Evolutionary conservation across 2,888 invertebrate species (phyloP), one percentile per base, ranked within the genome.

Genomic region (Andrena chrysosceles): DNA sequence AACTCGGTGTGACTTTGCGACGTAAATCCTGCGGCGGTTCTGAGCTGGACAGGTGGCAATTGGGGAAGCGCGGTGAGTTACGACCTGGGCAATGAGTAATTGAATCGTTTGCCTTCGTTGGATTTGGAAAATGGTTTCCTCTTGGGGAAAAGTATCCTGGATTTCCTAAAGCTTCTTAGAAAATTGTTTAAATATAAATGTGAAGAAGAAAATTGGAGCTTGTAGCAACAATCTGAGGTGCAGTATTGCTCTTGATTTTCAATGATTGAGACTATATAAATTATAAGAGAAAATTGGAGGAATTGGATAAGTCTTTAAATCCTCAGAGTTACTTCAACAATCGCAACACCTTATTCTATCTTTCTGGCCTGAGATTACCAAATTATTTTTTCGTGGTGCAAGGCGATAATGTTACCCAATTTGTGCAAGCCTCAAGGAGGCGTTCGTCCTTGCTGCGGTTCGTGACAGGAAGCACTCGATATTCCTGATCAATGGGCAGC

Each of bases 391-490:
- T 3, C 35, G 1, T 1, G 66, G 1, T 13, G n/a, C 7, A 6
- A 26, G 20, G 8, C 35, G 10, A 16, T 16, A 16, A 16, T 63
- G 13, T n/a, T 8, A 7, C 7, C 10, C 2, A 42, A 26, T 72
- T 70, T 10, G 54, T 33, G 35, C 20, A 63, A 63, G 56, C 5
- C 4, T 16, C 33, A 16, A 1, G 0, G 20, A 8, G 52, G 4
- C 13, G 7, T 20, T 13, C 3, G 35, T 63, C 23, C 62, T 67
- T 31, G 66, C 23, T 42, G 35, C 52, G 73, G 23, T 60, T 76
- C 68, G 52, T 75, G 59, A 77, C 77, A 75, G 71, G 72, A 83
- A 83, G 54, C 67, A 31, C 33, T 56, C 74, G 62, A 69, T 77
- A 62, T 35, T 66, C n/a, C 13, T 60, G 83, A 81, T 83, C 81